Conservation (phyloP, 1,140 invertebrate species). For the Pseudobourletiella spinata region DNA sequence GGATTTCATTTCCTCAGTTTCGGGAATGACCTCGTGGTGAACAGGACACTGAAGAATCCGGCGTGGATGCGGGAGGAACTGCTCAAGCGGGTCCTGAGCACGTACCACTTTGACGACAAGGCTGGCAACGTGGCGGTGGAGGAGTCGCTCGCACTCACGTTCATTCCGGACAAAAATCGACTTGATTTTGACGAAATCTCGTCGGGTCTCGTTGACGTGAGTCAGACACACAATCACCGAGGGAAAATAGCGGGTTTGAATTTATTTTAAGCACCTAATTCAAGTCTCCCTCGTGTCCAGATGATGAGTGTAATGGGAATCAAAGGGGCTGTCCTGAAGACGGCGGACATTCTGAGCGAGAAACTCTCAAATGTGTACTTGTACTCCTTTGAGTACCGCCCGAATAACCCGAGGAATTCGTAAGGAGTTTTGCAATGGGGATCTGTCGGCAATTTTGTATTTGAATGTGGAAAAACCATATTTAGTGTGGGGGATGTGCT, state of each 20-base stretch:
- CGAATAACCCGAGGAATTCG: not conserved
- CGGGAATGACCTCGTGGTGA: not conserved
- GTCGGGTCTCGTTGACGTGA: conserved; percentile 20
- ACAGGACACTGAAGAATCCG: conserved; percentile 18
- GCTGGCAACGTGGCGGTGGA: not conserved
- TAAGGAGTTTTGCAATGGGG: too few relatives aligned
- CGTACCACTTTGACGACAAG: conserved; percentile 3
- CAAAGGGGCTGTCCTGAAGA: conserved; percentile 1
- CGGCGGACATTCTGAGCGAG: conserved; percentile 9
- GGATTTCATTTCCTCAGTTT: conserved; percentile 10
- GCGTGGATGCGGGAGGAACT: conserved; percentile 12
- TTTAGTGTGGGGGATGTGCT: too few relatives aligned
- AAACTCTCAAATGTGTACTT: conserved; percentile 3
- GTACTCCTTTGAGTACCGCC: not conserved
- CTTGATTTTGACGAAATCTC: conserved; percentile 11
- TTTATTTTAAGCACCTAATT: too few relatives aligned
- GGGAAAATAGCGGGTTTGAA: too few relatives aligned
- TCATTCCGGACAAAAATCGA: conserved; percentile 9
- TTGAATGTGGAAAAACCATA: too few relatives aligned
- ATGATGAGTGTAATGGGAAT: not conserved
- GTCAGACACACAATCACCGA: too few relatives aligned
- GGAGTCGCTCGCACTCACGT: conserved; percentile 13
- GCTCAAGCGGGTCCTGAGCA: not conserved
- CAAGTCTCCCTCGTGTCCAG: too few relatives aligned
- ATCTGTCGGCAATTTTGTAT: too few relatives aligned